Percentiles rank a stretch among this genome's conserved stretches.
Evolutionary conservation across 2,113 vertebrate genomes (phyloP).

Genomic region (Martes martes): DNA sequence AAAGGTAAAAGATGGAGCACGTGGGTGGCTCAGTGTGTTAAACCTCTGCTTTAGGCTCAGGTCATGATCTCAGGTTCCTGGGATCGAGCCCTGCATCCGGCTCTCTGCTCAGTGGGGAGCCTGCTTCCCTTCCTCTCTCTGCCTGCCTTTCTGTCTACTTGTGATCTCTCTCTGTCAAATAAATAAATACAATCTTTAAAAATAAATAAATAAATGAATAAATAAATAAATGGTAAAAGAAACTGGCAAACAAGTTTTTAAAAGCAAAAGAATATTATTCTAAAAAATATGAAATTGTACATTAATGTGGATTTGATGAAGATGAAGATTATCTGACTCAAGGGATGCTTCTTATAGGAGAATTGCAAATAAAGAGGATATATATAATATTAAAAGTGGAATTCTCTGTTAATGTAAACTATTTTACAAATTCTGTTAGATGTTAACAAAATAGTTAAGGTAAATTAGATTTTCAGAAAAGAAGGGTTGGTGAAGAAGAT

Average conservation of each 20-base stretch:
- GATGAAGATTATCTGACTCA: background rate
- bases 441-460: background rate
- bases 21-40: no score
- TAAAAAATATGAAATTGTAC: background rate
- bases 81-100: no score
- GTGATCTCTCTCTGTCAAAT: no score
- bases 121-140: no score
- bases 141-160: no score
- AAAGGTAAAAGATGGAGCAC: background rate
- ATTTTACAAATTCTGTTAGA: background rate
- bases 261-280: background rate
- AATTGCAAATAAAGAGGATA: background rate
- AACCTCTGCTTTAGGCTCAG: no score
- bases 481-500: background rate
- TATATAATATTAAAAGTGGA: background rate
- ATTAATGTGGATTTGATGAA: background rate
- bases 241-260: background rate
- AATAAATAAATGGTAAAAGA: background rate
- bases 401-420: background rate
- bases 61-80: no score
- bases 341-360: background rate
- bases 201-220: background rate
- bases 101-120: no score
- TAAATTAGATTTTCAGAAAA: background rate
- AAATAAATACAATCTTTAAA: no score